phyloP scores from a whole-genome alignment of 2,888 invertebrate species.

The Creontiades dilutus region DNA sequence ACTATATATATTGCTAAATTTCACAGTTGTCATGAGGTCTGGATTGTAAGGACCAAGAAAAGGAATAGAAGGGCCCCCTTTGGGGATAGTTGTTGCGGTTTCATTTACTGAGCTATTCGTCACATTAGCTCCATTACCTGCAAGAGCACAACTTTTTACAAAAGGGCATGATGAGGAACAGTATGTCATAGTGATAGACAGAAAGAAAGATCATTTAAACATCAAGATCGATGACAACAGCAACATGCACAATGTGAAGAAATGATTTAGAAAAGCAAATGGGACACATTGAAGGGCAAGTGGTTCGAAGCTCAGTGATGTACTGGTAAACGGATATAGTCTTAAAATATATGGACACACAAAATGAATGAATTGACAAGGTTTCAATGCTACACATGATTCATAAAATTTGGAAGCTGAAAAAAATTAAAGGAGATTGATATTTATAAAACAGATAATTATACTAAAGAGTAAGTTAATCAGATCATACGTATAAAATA shows the following conservation, averaged over 20 bases:
- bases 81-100: constrained; percentile 57
- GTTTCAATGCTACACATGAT: too few relatives aligned
- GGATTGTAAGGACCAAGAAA: constrained; percentile 80
- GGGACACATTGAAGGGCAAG: neutral
- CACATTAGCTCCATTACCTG: constrained; percentile 71
- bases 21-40: constrained; percentile 76
- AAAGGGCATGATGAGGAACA: neutral
- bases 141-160: constrained; percentile 72
- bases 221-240: constrained; percentile 10
- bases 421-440: too few relatives aligned
- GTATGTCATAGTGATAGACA: neutral
- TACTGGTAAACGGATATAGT: too few relatives aligned
- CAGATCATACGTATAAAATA: too few relatives aligned
- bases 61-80: constrained; percentile 74
- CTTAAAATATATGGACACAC: too few relatives aligned
- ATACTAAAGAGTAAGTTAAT: too few relatives aligned
- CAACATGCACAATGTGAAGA: constrained; percentile 30
- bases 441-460: too few relatives aligned
- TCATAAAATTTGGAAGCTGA: too few relatives aligned
- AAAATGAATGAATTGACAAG: too few relatives aligned
- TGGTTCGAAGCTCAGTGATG: neutral
- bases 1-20: neutral
- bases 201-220: neutral
- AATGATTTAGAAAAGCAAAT: neutral
- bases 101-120: constrained; percentile 71